Base-by-base conservation (phyloP, 1,140 invertebrate genomes). In the Euglossa dilemma region DNA sequence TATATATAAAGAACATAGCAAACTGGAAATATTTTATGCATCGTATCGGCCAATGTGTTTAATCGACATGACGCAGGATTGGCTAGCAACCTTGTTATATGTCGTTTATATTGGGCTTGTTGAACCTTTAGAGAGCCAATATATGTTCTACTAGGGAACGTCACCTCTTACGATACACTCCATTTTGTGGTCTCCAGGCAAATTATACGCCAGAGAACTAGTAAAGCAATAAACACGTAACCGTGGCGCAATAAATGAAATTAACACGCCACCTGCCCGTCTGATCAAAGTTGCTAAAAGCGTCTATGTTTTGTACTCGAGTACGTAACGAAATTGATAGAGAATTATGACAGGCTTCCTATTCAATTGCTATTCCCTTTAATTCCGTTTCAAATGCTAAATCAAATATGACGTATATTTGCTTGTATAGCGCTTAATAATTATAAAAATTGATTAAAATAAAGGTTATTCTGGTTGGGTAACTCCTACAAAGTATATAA, bases 141-240 rank as follows among this genome's bases (percentile, higher is more conserved):
- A 57, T 43, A 80, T 64, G 43, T 54, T 67, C 52, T 18, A 14
- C 43, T 7, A 23, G 16, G 11, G 45, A 52, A 47, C 8, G 23
- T 7, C 70, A 50, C 6, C 52, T 59, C 72, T 67, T 67, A 67
- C 43, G 73, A 52, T 54, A 64, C 28, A 52, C 23, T 59, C 61
- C 8, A 76, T 82, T 76, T 50, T 56, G 79, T 8, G 79, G 79
- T 66, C 5, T 20, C 28, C 18, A 18, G 25, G 6, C 43, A 69
- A 76, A 76, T 82, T 67, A 82, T 67, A 76, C 80, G 45, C 9
- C 50, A 45, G 63, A 67, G 63, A 43, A 66, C 52, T 66, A 20
- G 25, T 76, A 36, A 82, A 76, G 28, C 54, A 56, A 75, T 82
- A 82, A 82, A 82, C 63, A 69, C 72, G 63, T 64, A 75, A 16